Percentiles rank a stretch among this genome's conserved stretches.
Conservation (phyloP, 1,140 invertebrate genomes). For the Tribolium madens region DNA sequence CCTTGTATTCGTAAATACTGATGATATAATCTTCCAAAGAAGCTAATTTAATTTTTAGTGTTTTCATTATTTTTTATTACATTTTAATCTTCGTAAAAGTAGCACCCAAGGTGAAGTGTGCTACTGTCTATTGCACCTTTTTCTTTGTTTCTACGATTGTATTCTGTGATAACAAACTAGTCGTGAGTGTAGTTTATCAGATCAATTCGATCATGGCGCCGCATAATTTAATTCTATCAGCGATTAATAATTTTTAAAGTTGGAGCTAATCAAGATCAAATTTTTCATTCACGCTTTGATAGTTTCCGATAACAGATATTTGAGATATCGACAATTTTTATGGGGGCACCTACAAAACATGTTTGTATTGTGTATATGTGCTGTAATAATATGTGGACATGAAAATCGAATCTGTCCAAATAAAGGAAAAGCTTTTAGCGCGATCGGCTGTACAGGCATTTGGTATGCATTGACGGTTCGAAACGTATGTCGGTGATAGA, state of each 20-base stretch:
- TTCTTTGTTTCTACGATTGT: conserved; percentile 32
- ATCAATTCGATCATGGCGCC: conserved; percentile 30
- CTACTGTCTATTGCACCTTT: conserved; percentile 11
- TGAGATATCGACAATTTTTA: conserved; percentile 27
- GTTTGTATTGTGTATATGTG: conserved; percentile 32
- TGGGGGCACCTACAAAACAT: conserved; percentile 16
- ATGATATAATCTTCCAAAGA: background rate
- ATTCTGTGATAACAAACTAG: conserved; percentile 37
- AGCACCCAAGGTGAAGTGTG: conserved; percentile 2
- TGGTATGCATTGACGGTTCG: conserved; percentile 47
- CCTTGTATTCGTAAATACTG: background rate
- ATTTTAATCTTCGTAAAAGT: conserved; percentile 5
- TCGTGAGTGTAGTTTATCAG: conserved; percentile 21
- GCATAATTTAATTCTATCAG: conserved; percentile 39
- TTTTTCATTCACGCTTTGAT: conserved; percentile 34
- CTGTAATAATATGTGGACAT: conserved; percentile 30
- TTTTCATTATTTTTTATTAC: background rate
- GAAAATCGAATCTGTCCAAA: conserved; percentile 42
- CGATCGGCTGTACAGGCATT: conserved; percentile 40
- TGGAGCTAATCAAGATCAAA: conserved; percentile 12
- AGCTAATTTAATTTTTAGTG: background rate
- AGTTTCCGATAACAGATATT: background rate
- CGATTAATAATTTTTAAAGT: conserved; percentile 24
- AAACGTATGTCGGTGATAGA: conserved; percentile 47
- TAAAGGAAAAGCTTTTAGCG: conserved; percentile 43